A percentile compares a stretch with the other conserved stretches of the same genome.
phyloP scores from a whole-genome alignment of 2,797 vertebrate genomes.

The Takifugu ocellatus region DNA sequence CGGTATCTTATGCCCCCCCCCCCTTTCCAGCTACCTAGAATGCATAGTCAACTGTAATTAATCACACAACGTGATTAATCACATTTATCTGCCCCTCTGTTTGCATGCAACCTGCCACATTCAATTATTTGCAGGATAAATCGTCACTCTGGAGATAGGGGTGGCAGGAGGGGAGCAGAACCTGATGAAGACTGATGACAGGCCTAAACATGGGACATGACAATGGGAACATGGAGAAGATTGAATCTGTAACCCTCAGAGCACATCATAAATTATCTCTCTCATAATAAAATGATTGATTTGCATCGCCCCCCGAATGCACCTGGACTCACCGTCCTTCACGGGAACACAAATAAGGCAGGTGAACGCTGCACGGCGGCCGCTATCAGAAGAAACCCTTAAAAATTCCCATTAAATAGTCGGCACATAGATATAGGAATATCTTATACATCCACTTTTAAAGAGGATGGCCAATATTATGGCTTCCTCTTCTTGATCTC shows the following conservation, averaged over 20 bases:
- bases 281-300: conserved; percentile 94
- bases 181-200: conserved; percentile 96
- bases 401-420: no score
- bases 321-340: conserved; percentile 81
- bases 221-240: conserved; percentile 84
- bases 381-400: neutral
- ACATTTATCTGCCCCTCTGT: conserved; percentile 84
- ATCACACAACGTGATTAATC: conserved; percentile 87
- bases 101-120: conserved; percentile 89
- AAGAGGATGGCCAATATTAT: no score
- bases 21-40: conserved; percentile 63
- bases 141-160: conserved; percentile 85
- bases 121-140: conserved; percentile 92
- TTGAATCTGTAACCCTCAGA: conserved; percentile 90
- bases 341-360: conserved; percentile 37
- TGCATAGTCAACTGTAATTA: conserved; percentile 73
- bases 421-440: no score
- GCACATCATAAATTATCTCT: conserved; percentile 95
- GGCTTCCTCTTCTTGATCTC: no score
- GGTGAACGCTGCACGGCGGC: conserved; percentile 20
- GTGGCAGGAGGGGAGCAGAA: conserved; percentile 81
- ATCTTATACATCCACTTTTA: no score
- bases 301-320: conserved; percentile 78
- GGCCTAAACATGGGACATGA: conserved; percentile 83
- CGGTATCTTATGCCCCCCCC: conserved; percentile 29